Percentiles rank a stretch among this genome's conserved stretches.
Conservation (phyloP, 2,113 vertebrate species). For the Vulpes vulpes region DNA sequence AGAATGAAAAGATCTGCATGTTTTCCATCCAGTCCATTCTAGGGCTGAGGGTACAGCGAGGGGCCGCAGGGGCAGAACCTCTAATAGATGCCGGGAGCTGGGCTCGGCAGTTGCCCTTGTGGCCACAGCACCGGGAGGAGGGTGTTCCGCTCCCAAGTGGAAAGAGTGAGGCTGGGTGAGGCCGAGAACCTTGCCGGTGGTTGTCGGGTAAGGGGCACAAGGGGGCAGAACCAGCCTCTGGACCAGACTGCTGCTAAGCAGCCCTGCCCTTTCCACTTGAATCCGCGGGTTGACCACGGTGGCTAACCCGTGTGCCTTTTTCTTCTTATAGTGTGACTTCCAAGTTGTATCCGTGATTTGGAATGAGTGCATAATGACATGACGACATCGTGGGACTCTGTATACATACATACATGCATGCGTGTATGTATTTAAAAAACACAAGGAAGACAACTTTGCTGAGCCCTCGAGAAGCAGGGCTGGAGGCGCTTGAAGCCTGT, state of each 20-base stretch:
- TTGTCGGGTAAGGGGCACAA: background rate
- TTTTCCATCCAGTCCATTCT: background rate
- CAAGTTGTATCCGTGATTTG: background rate
- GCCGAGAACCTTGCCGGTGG: background rate
- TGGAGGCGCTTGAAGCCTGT: background rate
- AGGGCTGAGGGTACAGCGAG: background rate
- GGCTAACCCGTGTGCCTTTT: background rate
- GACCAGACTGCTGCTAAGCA: background rate
- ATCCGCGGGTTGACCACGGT: background rate
- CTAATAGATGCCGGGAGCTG: background rate
- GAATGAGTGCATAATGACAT: conserved; percentile 2
- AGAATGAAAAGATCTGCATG: background rate
- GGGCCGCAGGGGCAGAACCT: background rate
- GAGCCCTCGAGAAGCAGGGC: background rate
- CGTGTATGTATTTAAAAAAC: conserved; percentile 60
- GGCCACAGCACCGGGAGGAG: background rate
- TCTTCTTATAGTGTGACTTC: background rate
- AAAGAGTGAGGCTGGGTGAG: background rate
- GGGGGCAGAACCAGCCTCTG: background rate
- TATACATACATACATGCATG: background rate
- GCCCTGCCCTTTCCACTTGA: background rate
- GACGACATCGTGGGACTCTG: background rate
- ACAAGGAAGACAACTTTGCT: background rate
- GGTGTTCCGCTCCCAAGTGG: no score
- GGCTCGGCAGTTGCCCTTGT: background rate